Evolutionary conservation across 2,888 invertebrate genomes (phyloP), one percentile per base, ranked within the genome.

Genomic region (Plusia festucae): DNA sequence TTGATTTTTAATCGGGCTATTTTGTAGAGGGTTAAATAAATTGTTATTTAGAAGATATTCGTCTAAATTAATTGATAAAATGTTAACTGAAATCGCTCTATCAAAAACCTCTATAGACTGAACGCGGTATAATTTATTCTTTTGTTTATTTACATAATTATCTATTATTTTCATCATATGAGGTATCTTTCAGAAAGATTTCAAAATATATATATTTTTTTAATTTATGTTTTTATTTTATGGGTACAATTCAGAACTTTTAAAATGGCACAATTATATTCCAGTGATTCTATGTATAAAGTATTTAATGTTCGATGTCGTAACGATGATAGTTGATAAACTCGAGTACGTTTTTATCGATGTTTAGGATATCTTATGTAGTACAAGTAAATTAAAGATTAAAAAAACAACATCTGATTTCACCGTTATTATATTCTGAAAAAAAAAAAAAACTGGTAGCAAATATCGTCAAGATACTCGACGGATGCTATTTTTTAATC

Each of bases 271-370:
- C 51, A 68, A 65, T 7, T 60, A 16, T 11, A 27, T 57, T 59
- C 78, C 76, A 77, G 76, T 76, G 76, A 70, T 65, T 64, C n/a
- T n/a, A n/a, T n/a, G 6, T 60, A 34, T 52, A 44, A 60, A 65
- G 55, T 53, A 62, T 46, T 32, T 58, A 13, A 60, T 30, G n/a
- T 53, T 55, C 59, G 16, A 2, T 34, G 27, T 57, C 53, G 49
- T 63, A 65, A 46, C 60, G 46, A 76, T 63, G 65, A 56, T 53
- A 56, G 34, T 53, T 60, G 53, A n/a, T 56, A 24, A 55, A 70
- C 57, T 73, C 16, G n/a, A 65, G 44, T 58, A 55, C 52, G 16
- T 18, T 53, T n/a, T 13, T 55, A 72, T 72, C 20, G 54, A 58
- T 75, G 40, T 60, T 58, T 57, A 63, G 30, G 46, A 61, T 51